Conservation (phyloP, 2,888 invertebrate genomes). For the Dynastes tityus region DNA sequence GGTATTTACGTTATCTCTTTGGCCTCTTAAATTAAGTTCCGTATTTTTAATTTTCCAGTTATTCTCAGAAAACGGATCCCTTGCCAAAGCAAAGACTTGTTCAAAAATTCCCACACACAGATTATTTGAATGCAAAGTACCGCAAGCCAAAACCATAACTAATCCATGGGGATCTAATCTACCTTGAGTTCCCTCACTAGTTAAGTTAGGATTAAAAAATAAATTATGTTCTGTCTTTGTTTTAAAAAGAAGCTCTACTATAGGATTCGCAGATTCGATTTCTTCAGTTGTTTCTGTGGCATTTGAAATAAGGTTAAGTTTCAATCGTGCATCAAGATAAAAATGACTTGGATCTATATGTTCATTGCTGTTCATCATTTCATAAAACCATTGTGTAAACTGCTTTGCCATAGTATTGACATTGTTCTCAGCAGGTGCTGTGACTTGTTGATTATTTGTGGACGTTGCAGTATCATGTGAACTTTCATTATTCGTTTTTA, state of each 20-base stretch:
- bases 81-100: conserved; percentile 76
- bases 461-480: not conserved
- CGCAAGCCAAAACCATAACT: conserved; percentile 76
- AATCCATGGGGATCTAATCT: conserved; percentile 77
- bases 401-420: conserved; percentile 72
- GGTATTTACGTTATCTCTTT: conserved; percentile 54
- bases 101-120: conserved; percentile 78
- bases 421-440: conserved; percentile 40
- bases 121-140: conserved; percentile 74
- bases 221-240: conserved; percentile 70
- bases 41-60: conserved; percentile 81
- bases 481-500: not conserved
- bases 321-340: conserved; percentile 72
- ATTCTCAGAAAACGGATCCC: conserved; percentile 76
- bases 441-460: conserved; percentile 15
- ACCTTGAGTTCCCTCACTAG: conserved; percentile 74
- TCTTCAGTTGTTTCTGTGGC: conserved; percentile 59
- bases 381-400: conserved; percentile 76
- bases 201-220: conserved; percentile 76
- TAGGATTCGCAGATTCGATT: conserved; percentile 64
- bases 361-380: conserved; percentile 68
- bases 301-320: conserved; percentile 63
- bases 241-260: conserved; percentile 67
- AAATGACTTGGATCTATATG: conserved; percentile 72
- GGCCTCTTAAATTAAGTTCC: conserved; percentile 70